A percentile compares a stretch with the other conserved stretches of the same genome.
Conservation (phyloP, 92 coral and sea anemone genomes). For the Zoanthus sociatus region DNA sequence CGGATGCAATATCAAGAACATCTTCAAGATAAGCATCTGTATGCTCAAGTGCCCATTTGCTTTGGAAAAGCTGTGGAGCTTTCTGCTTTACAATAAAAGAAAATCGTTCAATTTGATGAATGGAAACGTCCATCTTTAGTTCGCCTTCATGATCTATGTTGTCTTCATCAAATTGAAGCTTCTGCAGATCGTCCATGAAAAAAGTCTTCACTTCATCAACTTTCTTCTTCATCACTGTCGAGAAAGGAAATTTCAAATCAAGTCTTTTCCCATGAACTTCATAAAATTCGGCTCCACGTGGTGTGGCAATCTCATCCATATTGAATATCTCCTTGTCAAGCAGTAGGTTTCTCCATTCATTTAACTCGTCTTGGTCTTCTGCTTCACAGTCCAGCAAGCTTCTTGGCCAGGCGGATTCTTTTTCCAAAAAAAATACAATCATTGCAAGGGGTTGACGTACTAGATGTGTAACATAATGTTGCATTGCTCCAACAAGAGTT, state of each 20-base stretch:
- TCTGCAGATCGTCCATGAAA: slow-evolving; percentile 77
- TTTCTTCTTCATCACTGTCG: slow-evolving; percentile 70
- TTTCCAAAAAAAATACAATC: slow-evolving; percentile 89
- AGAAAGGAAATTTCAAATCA: slow-evolving; percentile 74
- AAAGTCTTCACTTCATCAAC: slow-evolving; percentile 76
- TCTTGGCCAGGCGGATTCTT: slow-evolving; percentile 85
- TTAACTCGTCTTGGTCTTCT: slow-evolving; percentile 49
- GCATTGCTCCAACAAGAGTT: slow-evolving; percentile 86
- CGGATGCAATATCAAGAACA: slow-evolving; percentile 79
- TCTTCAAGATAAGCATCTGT: slow-evolving; percentile 77
- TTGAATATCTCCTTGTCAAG: slow-evolving; percentile 61
- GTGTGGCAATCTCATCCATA: slow-evolving; percentile 75
- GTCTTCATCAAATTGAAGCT: slow-evolving; percentile 65
- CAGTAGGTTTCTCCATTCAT: slow-evolving; percentile 67
- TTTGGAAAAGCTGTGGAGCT: slow-evolving; percentile 70
- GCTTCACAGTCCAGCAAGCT: slow-evolving; percentile 8
- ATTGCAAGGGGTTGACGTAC: slow-evolving; percentile 82
- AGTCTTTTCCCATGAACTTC: slow-evolving; percentile 58
- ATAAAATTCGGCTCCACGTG: slow-evolving; percentile 84
- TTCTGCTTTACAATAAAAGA: slow-evolving; percentile 65
- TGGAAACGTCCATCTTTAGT: slow-evolving; percentile 49
- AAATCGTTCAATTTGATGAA: slow-evolving; percentile 61
- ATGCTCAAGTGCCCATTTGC: slow-evolving; percentile 47
- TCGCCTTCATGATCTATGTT: slow-evolving; percentile 77
- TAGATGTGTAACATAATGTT: slow-evolving; percentile 76